Conservation (phyloP, 2,797 vertebrate genomes). For the Pseudotriccus pelzelni region DNA sequence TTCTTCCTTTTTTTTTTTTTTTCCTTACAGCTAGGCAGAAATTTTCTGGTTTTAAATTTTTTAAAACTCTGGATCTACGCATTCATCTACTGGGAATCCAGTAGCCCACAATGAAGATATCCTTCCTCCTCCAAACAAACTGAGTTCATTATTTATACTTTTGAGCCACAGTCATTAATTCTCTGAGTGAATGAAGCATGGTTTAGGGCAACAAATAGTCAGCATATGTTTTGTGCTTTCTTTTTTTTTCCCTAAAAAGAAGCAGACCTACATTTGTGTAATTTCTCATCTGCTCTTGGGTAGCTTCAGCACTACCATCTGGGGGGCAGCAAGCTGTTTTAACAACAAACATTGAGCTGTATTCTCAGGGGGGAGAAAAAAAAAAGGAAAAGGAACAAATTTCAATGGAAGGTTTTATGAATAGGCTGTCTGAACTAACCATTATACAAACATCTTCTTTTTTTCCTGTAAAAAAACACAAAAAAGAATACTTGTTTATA, state of each 20-base stretch:
- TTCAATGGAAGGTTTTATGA: conserved; percentile 12
- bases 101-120: neutral
- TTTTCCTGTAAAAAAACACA: neutral
- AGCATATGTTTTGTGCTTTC: neutral
- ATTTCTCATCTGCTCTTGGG: conserved; percentile 5
- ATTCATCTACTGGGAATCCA: neutral
- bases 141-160: neutral
- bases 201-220: neutral
- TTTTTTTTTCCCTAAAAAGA: neutral
- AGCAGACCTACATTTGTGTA: neutral
- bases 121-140: neutral
- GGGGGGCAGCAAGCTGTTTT: conserved; percentile 6
- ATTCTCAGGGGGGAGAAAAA: neutral
- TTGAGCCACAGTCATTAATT: neutral
- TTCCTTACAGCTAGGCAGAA: neutral
- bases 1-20: too few relatives aligned
- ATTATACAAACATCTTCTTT: neutral
- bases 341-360: neutral
- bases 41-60: neutral
- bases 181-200: neutral
- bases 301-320: conserved; percentile 1
- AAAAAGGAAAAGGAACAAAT: neutral
- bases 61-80: neutral
- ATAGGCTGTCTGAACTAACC: neutral
- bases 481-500: neutral